Evolutionary conservation across 2,888 invertebrate species (phyloP), one percentile per base, ranked within the genome.

Genomic region (Acrobasis repandana): DNA sequence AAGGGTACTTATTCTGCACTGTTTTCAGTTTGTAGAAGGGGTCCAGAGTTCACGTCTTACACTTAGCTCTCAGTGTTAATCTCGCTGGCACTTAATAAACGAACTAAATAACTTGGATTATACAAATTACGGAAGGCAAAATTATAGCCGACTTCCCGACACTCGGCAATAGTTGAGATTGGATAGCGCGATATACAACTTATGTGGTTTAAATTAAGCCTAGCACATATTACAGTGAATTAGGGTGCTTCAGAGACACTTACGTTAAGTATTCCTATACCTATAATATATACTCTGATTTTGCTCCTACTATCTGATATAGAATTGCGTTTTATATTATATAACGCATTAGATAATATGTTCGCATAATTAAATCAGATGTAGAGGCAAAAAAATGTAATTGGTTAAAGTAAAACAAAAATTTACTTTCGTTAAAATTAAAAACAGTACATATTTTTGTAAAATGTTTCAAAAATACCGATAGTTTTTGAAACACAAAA

Each of bases 61-160:
- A 79, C 74, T 84, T 84, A 85, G 80, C 84, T 76, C 72, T 70
- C 77, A 76, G 79, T 82, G 83, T 83, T 86, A 86, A 88, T 89
- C 85, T 86, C 75, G 73, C 77, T 80, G 79, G 79, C 78, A 71
- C 78, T 86, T 85, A 82, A 85, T 88, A 87, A 85, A 84, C 82
- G 82, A 83, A 85, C 72, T 79, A 76, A 82, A 82, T 77, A 82
- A 81, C 80, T 82, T 73, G 76, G 82, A 79, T 83, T 80, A 79
- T 80, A 82, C 78, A 81, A 82, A 85, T 86, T 77, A 79, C 74
- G 74, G 73, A 73, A 77, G 67, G 68, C 71, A 64, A 77, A 79
- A 74, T 77, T 74, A 76, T 70, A 77, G 77, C 74, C 72, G 72
- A 74, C 76, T 77, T 75, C 66, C 67, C 66, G 66, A 68, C 9